Percentiles rank a stretch among this genome's conserved stretches.
Conservation (phyloP, 53 echinoderm and acorn worm genomes). For the Echinometra lucunter region DNA sequence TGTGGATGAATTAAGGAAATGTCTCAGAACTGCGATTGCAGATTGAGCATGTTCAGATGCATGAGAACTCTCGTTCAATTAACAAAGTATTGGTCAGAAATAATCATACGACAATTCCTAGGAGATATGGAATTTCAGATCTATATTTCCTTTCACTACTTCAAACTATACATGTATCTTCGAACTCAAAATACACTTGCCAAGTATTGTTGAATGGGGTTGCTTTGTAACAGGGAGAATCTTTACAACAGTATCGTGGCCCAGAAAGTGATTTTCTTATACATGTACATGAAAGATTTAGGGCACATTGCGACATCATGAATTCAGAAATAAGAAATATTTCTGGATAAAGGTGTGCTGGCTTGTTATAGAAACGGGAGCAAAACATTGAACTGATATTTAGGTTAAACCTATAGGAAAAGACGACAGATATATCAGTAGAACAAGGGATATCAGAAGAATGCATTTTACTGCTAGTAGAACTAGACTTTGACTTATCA, state of each 20-base stretch:
- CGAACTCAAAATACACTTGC: neutral
- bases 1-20: no score
- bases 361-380: neutral
- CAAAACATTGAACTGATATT: neutral
- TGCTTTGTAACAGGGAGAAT: neutral
- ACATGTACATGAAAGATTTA: no score
- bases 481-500: neutral
- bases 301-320: neutral
- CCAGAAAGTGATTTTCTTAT: neutral
- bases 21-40: no score
- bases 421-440: no score
- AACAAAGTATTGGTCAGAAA: no score
- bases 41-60: no score
- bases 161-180: no score
- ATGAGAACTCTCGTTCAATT: no score
- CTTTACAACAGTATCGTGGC: neutral
- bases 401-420: no score
- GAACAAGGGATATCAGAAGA: neutral
- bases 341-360: neutral
- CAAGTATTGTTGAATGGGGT: neutral
- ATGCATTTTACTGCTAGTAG: neutral
- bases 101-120: no score
- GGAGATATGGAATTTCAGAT: no score
- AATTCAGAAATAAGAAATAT: neutral
- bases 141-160: no score